Evolutionary conservation across 2,113 vertebrate species (phyloP), one percentile per base, ranked within the genome.

Genomic region (Manacus vitellinus): DNA sequence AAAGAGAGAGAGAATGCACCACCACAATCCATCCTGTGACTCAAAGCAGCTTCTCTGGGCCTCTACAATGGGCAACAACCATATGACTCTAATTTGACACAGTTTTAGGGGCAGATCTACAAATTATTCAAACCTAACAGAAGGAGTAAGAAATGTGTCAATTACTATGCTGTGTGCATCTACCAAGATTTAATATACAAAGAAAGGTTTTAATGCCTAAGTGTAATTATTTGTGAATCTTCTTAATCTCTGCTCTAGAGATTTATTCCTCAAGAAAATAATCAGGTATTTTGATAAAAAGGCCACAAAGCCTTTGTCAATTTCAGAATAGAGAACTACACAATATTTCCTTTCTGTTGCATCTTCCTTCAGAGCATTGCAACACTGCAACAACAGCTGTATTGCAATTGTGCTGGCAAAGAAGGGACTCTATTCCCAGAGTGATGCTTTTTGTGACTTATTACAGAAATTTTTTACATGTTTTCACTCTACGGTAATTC

Each of bases 201-300:
- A 56, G 33, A 35, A 67, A 78, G 4, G 8, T 30, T 81, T 92
- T 67, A 79, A 59, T 2, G 4, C 6, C 14, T 18, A 52, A 80
- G 4, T 44, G 8, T n/a, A 90, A 43, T 83, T 58, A 73, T 23
- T 43, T 58, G 8, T 51, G 14, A 20, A 49, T 59, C 39, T 33
- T 83, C 51, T 73, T 63, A 21, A 72, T 81, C 58, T 3, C 5
- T 78, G 22, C 39, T 63, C 14, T 47, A 44, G 27, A 52, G 59
- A 86, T 52, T 74, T 58, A 81, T 43, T 85, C n/a, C 49, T 74
- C 68, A 74, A 47, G 12, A 76, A 93, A 92, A 77, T 2, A 78
- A 87, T 78, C 80, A 94, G 61, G 13, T 82, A 31, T 72, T 95
- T 91, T 87, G 70, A 61, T 67, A 78, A 96, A 47, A 20, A 33